These are phyloP conservation scores for Falco rusticolus DNA, from an alignment of 2,797 vertebrate species.

Conservation along the genomic window DNA sequence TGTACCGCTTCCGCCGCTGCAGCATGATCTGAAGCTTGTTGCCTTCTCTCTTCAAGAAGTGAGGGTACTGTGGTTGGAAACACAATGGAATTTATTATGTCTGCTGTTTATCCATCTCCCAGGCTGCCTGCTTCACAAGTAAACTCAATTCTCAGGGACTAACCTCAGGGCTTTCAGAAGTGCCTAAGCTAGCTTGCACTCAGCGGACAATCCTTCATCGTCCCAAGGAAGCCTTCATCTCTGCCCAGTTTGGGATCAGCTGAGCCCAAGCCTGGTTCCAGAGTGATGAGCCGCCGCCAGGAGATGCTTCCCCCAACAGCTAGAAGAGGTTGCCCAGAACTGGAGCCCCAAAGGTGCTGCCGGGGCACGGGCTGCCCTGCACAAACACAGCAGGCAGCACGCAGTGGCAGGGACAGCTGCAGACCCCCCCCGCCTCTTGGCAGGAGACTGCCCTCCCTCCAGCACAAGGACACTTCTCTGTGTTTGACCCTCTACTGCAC, in stretches of 20 bases:
- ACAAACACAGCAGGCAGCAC: background rate
- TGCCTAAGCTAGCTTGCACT: background rate
- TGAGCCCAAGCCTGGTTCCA: background rate
- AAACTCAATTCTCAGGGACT: background rate
- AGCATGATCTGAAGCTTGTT: slow-evolving; percentile 97
- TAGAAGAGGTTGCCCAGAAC: background rate
- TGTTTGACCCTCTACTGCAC: background rate
- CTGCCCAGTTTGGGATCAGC: background rate
- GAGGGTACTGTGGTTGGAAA: slow-evolving; percentile 86
- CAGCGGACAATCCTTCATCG: background rate
- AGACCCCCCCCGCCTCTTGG: background rate
- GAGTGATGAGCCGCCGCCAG: background rate
- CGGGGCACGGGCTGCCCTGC: rapidly evolving
- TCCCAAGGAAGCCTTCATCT: background rate
- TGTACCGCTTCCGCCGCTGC: slow-evolving; percentile 94
- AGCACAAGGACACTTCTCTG: background rate
- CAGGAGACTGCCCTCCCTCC: background rate
- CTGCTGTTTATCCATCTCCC: background rate
- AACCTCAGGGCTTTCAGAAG: background rate
- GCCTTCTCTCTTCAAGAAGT: slow-evolving; percentile 95
- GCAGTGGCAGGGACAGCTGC: background rate
- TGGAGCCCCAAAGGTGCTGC: background rate
- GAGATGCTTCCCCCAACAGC: background rate
- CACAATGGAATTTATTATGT: background rate
- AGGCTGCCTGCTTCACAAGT: background rate